Evolutionary conservation across 2,113 vertebrate species (phyloP), one percentile per base, ranked within the genome.

Genomic region (Eidolon helvum): DNA sequence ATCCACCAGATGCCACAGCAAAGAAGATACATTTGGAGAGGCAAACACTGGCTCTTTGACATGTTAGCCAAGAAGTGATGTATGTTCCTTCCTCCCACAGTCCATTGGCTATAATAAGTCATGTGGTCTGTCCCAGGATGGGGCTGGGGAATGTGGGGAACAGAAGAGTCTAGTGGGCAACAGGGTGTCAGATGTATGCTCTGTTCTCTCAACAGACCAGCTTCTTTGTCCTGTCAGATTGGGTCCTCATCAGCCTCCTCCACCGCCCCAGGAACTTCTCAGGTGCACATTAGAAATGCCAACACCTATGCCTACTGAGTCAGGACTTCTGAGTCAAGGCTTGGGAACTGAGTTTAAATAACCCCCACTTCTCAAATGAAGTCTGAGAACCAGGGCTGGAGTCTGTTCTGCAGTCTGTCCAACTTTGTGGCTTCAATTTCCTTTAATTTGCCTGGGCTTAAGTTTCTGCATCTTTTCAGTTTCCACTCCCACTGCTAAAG

Each of bases 251-350:
- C 15, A 6, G 65, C 59, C 65, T 71, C 63, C 16, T 28, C 21
- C 40, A 43, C 15, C 14, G 6, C 19, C 35, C 24, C 28, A 19
- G 77, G 28, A 35, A 65, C 30, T 45, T 65, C 30, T 22, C 18
- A 3, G 43, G 10, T 53, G 28, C 0, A 0, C 7, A 10, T 50
- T 22, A 24, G 8, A 50, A 26, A 24, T 1, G 12, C 19, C 0
- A 28, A 43, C 12, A 10, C 35, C 48, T 15, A 18, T 33, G 11
- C 66, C 38, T 59, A n/a, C 65, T 30, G 40, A 78, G 28, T 48
- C 65, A 26, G 15, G 80, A 10, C 66, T 69, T 57, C 90, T 4
- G 22, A 48, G 1, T 30, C 43, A 10, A 63, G 66, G 11, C 5
- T 26, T 35, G 66, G 24, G 18, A 30, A 61, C 33, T 50, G 35